Percentiles rank a stretch among this genome's conserved stretches.
Evolutionary conservation across 2,888 invertebrate genomes (phyloP).

Genomic region (Xylocampa areola): DNA sequence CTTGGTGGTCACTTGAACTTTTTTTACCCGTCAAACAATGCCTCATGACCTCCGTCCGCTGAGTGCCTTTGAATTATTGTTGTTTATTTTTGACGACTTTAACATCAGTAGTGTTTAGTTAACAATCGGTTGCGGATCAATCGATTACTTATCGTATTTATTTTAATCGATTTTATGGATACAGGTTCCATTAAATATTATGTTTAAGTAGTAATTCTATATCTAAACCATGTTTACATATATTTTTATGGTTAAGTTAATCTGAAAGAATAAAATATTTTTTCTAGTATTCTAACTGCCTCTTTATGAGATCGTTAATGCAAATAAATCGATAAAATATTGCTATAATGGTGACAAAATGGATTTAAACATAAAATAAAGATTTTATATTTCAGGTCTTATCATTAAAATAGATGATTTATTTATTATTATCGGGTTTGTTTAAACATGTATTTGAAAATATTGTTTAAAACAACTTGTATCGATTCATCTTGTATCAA

Average conservation of each 20-base stretch:
- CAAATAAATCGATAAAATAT: slow-evolving; percentile 3
- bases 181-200: background rate
- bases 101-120: slow-evolving; percentile 44
- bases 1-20: slow-evolving; percentile 56
- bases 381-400: background rate
- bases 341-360: background rate
- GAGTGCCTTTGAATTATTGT: slow-evolving; percentile 76
- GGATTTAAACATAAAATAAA: slow-evolving; percentile 4
- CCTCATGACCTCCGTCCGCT: slow-evolving; percentile 77
- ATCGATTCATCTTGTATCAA: slow-evolving; percentile 38
- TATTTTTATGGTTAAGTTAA: too few relatives aligned
- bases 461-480: slow-evolving; percentile 2
- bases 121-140: slow-evolving; percentile 12
- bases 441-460: slow-evolving; percentile 5
- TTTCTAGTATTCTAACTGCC: background rate
- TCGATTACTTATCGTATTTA: slow-evolving; percentile 4
- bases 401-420: slow-evolving; percentile 4
- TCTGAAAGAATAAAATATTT: too few relatives aligned
- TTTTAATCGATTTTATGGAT: background rate
- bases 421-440: slow-evolving; percentile 21
- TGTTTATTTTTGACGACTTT: slow-evolving; percentile 71
- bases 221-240: too few relatives aligned
- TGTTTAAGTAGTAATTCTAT: too few relatives aligned
- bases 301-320: background rate
- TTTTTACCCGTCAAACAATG: slow-evolving; percentile 73